phyloP scores from a whole-genome alignment of 2,888 invertebrate species.

The Xanthorhoe designata region DNA sequence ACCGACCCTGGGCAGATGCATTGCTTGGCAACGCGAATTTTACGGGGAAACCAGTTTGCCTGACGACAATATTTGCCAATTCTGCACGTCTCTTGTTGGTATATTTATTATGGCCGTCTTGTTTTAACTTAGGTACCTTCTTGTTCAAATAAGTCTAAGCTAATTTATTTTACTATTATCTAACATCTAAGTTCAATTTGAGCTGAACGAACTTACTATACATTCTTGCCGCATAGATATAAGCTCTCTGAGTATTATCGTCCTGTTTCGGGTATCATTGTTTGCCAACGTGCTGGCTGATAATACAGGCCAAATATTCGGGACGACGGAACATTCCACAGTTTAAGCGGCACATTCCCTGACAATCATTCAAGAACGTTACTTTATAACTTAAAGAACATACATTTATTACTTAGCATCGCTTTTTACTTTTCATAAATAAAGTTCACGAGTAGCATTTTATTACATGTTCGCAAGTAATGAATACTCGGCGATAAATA shows the following conservation, averaged over 20 bases:
- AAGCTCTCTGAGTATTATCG: conserved; percentile 42
- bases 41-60: conserved; percentile 80
- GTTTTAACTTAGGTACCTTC: conserved; percentile 13
- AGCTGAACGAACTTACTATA: conserved; percentile 1
- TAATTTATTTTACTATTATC: neutral
- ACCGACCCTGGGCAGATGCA: conserved; percentile 79
- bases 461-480: conserved; percentile 12
- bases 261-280: conserved; percentile 49
- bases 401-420: too few species aligned
- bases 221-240: conserved; percentile 7
- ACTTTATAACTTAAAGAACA: conserved; percentile 11
- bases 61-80: conserved; percentile 66
- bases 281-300: conserved; percentile 64
- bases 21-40: conserved; percentile 82
- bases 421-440: neutral
- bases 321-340: conserved; percentile 63
- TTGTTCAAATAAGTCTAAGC: conserved; percentile 7
- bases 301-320: conserved; percentile 53
- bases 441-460: neutral
- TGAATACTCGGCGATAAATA: conserved; percentile 13
- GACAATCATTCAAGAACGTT: conserved; percentile 54
- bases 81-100: conserved; percentile 36
- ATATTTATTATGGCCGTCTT: conserved; percentile 31
- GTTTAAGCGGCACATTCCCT: conserved; percentile 58
- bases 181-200: neutral